Conservation (phyloP, 2,888 invertebrate species). For the Mythimna ferrago region DNA sequence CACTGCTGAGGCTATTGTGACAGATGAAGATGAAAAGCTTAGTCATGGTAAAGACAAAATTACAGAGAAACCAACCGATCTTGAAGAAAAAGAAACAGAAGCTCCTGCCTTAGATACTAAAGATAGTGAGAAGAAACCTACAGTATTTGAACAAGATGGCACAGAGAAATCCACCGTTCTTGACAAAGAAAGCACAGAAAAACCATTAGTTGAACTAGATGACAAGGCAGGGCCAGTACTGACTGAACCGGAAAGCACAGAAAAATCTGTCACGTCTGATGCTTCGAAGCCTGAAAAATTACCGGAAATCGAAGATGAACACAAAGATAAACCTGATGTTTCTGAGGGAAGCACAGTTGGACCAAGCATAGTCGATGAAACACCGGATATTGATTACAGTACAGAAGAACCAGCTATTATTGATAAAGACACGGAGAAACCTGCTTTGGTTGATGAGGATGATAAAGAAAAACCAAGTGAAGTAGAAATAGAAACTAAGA, state of each 20-base stretch:
- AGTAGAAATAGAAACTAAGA: constrained; percentile 18
- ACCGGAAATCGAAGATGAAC: constrained; percentile 9
- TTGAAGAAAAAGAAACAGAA: constrained; percentile 20
- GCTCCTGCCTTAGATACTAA: constrained; percentile 14
- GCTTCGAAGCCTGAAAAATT: constrained; percentile 14
- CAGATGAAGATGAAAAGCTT: constrained; percentile 23
- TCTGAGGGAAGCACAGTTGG: constrained; percentile 3
- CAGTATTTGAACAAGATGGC: constrained; percentile 4
- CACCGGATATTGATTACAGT: constrained; percentile 14
- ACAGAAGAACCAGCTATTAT: constrained; percentile 15
- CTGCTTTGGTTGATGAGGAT: not conserved
- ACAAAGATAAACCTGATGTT: constrained; percentile 16
- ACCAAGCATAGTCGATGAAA: constrained; percentile 24
- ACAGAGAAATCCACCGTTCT: constrained; percentile 10
- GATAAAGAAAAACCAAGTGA: constrained; percentile 16
- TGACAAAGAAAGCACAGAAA: constrained; percentile 29
- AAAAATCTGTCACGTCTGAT: constrained; percentile 16
- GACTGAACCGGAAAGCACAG: constrained; percentile 24
- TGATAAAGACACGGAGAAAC: constrained; percentile 27
- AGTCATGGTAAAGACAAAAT: constrained; percentile 16
- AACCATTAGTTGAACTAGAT: constrained; percentile 18
- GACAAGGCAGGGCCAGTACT: constrained; percentile 3
- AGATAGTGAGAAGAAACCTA: constrained; percentile 22
- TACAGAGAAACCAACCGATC: constrained; percentile 21
- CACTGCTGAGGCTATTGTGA: constrained; percentile 6